These are phyloP conservation scores for Dicyrtomina minuta DNA, from an alignment of 2,888 invertebrate genomes.

Conservation along the genomic window DNA sequence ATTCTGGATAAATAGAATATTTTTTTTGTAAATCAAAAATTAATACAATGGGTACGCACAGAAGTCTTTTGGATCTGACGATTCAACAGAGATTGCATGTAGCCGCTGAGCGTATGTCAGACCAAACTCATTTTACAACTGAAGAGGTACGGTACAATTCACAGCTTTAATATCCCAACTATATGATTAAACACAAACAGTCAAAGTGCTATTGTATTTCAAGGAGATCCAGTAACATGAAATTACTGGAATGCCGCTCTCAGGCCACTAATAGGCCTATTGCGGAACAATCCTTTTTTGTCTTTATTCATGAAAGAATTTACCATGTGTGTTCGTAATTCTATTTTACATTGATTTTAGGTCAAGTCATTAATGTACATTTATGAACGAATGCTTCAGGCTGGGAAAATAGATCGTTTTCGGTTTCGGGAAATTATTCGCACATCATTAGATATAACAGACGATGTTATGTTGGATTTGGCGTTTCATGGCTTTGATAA, in stretches of 20 bases:
- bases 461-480: conserved; percentile 49
- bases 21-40: no score
- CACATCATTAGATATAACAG: conserved; percentile 44
- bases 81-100: conserved; percentile 35
- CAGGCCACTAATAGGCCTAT: no score
- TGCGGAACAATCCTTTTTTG: no score
- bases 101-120: conserved; percentile 35
- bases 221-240: no score
- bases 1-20: no score
- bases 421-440: conserved; percentile 47
- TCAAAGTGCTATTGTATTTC: no score
- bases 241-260: no score
- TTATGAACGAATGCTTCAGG: conserved; percentile 31
- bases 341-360: background rate
- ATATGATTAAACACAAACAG: background rate
- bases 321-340: no score
- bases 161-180: background rate
- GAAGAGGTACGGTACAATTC: conserved; percentile 39
- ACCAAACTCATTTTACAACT: conserved; percentile 39
- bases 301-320: no score
- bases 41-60: no score
- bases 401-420: conserved; percentile 40
- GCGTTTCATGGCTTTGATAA: conserved; percentile 46
- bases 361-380: conserved; percentile 28
- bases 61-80: no score